phyloP scores from a whole-genome alignment of 1,140 invertebrate species.

The Drosophila santomea region DNA sequence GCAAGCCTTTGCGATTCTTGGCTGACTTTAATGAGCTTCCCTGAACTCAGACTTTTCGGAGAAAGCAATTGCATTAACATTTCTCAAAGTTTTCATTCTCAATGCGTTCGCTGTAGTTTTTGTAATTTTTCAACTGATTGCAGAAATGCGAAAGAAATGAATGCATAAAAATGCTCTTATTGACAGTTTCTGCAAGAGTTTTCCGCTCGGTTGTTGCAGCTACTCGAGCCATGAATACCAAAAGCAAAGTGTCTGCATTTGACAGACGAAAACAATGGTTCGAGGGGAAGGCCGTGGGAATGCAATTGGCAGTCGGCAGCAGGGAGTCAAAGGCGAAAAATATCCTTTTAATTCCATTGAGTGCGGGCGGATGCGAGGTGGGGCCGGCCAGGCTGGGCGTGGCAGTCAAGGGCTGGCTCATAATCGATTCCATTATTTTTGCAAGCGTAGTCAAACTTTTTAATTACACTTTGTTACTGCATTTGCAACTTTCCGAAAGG shows the following conservation, averaged over 20 bases:
- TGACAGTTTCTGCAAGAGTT: conserved; percentile 64
- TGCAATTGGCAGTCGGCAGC: conserved; percentile 58
- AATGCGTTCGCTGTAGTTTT: conserved; percentile 10
- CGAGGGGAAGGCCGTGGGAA: conserved; percentile 10
- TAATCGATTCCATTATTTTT: conserved; percentile 78
- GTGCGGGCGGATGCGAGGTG: conserved; percentile 13
- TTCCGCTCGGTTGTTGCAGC: conserved; percentile 36
- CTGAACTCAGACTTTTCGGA: conserved; percentile 2
- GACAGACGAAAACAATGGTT: conserved; percentile 69
- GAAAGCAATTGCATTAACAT: conserved; percentile 59
- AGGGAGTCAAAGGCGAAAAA: conserved; percentile 41
- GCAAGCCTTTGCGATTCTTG: neutral
- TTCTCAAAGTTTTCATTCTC: conserved; percentile 26
- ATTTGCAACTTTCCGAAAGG: conserved; percentile 64
- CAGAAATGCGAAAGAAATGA: conserved; percentile 55
- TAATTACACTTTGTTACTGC: conserved; percentile 73
- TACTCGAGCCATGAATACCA: conserved; percentile 47
- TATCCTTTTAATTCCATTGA: conserved; percentile 66
- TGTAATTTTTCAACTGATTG: conserved; percentile 27
- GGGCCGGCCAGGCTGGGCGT: neutral
- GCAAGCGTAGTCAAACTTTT: conserved; percentile 66
- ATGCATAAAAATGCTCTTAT: conserved; percentile 74
- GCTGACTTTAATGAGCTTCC: conserved; percentile 47
- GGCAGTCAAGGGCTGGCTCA: conserved; percentile 31
- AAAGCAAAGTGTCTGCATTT: conserved; percentile 52